These are phyloP conservation scores for Anolis carolinensis DNA, from an alignment of 2,113 vertebrate genomes.

Conservation along the genomic window DNA sequence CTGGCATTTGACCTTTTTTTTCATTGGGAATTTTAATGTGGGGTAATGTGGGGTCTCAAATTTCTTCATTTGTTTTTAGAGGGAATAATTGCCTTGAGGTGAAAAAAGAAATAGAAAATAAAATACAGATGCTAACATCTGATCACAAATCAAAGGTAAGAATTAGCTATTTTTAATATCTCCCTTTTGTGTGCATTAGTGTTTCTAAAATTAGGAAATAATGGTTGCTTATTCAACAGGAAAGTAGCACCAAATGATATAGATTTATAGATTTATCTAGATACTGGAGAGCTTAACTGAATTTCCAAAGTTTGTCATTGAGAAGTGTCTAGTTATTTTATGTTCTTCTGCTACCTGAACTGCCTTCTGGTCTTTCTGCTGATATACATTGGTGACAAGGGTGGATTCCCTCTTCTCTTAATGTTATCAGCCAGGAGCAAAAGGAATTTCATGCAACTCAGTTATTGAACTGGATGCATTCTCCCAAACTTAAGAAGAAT, in stretches of 20 bases:
- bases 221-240: not conserved
- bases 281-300: not conserved
- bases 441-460: not conserved
- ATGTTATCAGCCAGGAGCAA: not conserved
- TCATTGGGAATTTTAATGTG: constrained; percentile 67
- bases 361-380: not conserved
- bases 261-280: not conserved
- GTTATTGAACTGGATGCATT: not conserved
- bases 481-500: not conserved
- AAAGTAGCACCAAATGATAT: not conserved
- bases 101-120: constrained; percentile 98
- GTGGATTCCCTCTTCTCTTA: not conserved
- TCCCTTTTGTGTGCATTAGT: not conserved
- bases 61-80: constrained; percentile 76
- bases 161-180: constrained; percentile 38
- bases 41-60: constrained; percentile 63
- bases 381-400: not conserved
- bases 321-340: not conserved
- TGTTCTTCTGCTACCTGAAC: not conserved
- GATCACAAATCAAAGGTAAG: constrained; percentile 97
- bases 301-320: not conserved
- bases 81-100: constrained; percentile 95
- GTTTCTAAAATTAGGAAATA: constrained; percentile 49
- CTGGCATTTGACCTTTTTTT: constrained; percentile 60
- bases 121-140: constrained; percentile 89